Conservation (phyloP, 2,797 vertebrate species). For the Alauda arvensis region DNA sequence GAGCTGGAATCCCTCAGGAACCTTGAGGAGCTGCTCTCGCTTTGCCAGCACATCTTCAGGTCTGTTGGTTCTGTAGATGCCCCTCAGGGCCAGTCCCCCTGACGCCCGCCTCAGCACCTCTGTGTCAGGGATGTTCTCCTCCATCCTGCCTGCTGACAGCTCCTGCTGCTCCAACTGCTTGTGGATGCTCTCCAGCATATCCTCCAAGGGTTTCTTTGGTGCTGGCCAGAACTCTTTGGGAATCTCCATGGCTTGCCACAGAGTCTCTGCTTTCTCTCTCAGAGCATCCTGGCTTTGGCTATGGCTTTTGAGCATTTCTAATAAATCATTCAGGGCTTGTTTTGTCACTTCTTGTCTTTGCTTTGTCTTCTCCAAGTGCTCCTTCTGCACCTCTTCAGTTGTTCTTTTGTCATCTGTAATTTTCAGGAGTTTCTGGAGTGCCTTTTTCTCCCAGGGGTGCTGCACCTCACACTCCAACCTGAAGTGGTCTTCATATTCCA, state of each 20-base stretch:
- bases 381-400: neutral
- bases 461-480: neutral
- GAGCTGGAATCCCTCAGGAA: constrained; percentile 39
- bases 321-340: neutral
- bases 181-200: neutral
- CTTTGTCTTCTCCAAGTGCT: neutral
- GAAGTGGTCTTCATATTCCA: constrained; percentile 20
- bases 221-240: neutral
- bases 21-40: constrained; percentile 53
- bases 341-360: neutral
- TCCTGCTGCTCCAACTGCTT: constrained; percentile 18
- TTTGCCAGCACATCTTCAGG: neutral
- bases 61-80: constrained; percentile 57
- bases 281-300: neutral
- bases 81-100: constrained; percentile 47
- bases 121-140: neutral
- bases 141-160: neutral
- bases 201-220: fast-evolving
- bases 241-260: constrained; percentile 18
- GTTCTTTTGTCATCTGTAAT: neutral
- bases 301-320: neutral
- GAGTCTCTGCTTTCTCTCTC: neutral
- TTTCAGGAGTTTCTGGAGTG: neutral
- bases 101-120: neutral
- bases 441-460: neutral